phyloP scores from a whole-genome alignment of 2,113 vertebrate species.

The Cygnus buccinator region DNA sequence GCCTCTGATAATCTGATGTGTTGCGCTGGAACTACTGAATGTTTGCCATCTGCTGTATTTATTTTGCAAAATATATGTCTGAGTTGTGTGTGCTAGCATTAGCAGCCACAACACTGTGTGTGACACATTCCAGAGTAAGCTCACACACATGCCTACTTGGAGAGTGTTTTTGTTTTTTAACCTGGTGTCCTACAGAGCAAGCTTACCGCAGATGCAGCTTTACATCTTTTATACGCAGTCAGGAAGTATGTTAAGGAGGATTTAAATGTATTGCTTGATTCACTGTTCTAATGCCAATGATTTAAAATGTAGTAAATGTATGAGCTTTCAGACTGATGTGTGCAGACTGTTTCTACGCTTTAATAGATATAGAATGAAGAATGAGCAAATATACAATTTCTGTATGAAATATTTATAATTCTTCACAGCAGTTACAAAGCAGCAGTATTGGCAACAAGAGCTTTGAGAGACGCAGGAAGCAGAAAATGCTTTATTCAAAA shows the following conservation, averaged over 20 bases:
- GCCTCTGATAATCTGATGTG: rapidly evolving
- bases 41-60: background rate
- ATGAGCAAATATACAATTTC: background rate
- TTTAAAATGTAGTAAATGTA: background rate
- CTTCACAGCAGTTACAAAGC: rapidly evolving
- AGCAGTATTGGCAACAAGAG: rapidly evolving
- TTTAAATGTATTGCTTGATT: background rate
- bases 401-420: background rate
- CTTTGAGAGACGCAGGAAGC: background rate
- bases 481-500: background rate
- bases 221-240: rapidly evolving
- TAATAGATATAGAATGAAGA: background rate
- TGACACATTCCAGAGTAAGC: background rate
- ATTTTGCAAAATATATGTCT: background rate
- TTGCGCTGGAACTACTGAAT: background rate
- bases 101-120: background rate
- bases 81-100: background rate
- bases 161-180: background rate
- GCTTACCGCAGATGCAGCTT: background rate
- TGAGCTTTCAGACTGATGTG: background rate
- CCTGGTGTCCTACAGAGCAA: background rate
- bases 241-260: background rate
- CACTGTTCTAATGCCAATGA: background rate
- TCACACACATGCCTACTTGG: rapidly evolving
- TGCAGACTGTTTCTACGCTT: background rate